Percentiles rank a stretch among this genome's conserved stretches.
These are phyloP conservation scores for Montipora efflorescens DNA, from an alignment of 64 coral and sea anemone species.

Conservation along the genomic window DNA sequence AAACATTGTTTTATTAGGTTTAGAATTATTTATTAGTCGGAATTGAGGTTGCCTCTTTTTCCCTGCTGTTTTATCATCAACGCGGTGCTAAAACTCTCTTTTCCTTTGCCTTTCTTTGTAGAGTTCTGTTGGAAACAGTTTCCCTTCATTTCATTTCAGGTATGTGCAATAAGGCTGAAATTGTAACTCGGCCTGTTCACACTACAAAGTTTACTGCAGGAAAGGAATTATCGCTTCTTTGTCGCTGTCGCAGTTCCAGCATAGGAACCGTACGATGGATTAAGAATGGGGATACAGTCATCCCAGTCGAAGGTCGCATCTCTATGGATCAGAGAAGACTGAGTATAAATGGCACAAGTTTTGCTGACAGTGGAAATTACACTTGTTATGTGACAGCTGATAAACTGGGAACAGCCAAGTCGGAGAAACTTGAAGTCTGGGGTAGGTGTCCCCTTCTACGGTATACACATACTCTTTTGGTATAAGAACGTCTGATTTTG, in stretches of 20 bases:
- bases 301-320: not conserved
- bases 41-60: no score
- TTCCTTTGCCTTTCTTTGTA: not conserved
- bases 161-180: slow-evolving; percentile 13
- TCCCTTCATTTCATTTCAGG: not conserved
- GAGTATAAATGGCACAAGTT: not conserved
- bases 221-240: not conserved
- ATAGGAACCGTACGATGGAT: slow-evolving; percentile 24
- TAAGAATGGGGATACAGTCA: slow-evolving; percentile 38
- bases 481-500: no score
- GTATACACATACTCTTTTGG: no score
- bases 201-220: not conserved
- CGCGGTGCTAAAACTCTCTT: no score
- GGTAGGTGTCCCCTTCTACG: not conserved
- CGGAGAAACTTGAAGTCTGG: slow-evolving; percentile 4
- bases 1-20: no score
- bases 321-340: slow-evolving; percentile 2
- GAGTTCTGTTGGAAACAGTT: not conserved
- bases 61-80: no score
- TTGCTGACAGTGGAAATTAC: slow-evolving; percentile 38
- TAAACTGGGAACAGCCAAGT: not conserved
- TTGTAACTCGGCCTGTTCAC: not conserved
- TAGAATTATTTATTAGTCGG: no score
- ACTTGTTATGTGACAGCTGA: slow-evolving; percentile 32
- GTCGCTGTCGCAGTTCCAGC: slow-evolving; percentile 24